Evolutionary conservation across 2,888 invertebrate genomes (phyloP).

Genomic region (Rhyacophila evoluta): DNA sequence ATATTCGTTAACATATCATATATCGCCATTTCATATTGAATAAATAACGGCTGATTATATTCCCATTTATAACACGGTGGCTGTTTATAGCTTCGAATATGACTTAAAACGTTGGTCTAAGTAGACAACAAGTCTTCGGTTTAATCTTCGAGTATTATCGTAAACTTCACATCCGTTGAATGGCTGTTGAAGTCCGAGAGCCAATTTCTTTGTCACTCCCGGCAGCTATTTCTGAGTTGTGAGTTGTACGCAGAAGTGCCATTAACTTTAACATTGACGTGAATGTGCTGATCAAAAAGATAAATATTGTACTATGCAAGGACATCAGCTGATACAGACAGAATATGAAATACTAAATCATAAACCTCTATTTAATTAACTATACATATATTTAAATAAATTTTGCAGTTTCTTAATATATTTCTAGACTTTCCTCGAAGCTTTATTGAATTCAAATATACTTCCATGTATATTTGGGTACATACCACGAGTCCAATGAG

Average conservation of each 20-base stretch:
- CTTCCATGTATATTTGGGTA: too few relatives aligned
- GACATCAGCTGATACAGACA: neutral
- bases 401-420: too few relatives aligned
- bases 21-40: neutral
- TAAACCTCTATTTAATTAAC: too few relatives aligned
- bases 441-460: too few relatives aligned
- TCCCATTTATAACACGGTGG: neutral
- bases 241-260: neutral
- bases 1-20: too few relatives aligned
- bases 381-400: too few relatives aligned
- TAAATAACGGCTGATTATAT: neutral
- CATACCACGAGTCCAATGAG: too few relatives aligned
- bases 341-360: neutral
- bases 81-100: neutral
- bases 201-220: conserved; percentile 22
- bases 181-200: neutral
- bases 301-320: conserved; percentile 1
- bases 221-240: neutral
- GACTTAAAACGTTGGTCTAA: neutral
- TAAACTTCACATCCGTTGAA: conserved; percentile 19
- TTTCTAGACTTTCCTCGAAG: too few relatives aligned
- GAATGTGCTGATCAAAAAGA: neutral
- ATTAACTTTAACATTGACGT: conserved; percentile 2
- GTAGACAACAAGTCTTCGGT: neutral
- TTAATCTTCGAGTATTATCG: conserved; percentile 9